Conservation (phyloP, 2,797 vertebrate species). For the Ceryle rudis region DNA sequence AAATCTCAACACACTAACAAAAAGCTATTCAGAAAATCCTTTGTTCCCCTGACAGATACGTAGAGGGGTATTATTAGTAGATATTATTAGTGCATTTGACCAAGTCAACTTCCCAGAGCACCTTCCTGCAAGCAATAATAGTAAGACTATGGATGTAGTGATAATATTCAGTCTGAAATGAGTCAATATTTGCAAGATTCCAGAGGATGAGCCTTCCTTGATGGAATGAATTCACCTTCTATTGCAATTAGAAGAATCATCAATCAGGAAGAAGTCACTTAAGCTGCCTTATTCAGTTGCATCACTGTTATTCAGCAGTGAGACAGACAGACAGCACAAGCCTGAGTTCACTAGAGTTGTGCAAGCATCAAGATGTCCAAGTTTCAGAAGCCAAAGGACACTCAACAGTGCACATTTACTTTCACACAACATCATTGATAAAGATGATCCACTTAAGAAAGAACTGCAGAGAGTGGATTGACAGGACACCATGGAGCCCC, state of each 20-base stretch:
- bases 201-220: not conserved
- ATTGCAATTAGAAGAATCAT: not conserved
- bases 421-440: not conserved
- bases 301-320: not conserved
- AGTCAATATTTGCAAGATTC: not conserved
- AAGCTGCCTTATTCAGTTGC: not conserved
- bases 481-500: fast-evolving
- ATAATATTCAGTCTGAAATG: not conserved
- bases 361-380: not conserved
- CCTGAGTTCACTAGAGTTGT: not conserved
- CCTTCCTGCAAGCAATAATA: not conserved
- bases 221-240: not conserved
- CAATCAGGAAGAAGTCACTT: not conserved
- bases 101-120: not conserved
- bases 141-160: not conserved
- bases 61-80: not conserved
- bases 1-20: not conserved
- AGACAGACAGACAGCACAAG: not conserved
- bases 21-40: not conserved
- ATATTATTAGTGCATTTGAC: not conserved
- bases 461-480: not conserved
- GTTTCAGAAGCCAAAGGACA: not conserved
- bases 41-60: not conserved
- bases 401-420: not conserved
- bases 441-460: not conserved